Conservation (phyloP, 2,113 vertebrate genomes). For the Sander vitreus region DNA sequence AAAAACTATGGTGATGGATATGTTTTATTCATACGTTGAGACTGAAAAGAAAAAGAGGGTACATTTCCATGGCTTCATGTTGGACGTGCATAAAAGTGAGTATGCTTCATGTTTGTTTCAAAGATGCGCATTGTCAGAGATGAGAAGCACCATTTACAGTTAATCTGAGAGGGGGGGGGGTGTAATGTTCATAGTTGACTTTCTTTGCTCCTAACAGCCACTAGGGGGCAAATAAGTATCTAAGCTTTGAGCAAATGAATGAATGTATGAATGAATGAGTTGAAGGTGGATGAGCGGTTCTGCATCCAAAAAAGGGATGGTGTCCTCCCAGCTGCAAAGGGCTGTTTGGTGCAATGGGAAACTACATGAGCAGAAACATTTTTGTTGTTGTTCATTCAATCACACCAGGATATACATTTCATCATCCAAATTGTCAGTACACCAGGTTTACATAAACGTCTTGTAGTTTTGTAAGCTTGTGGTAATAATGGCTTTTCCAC, state of each 20-base stretch:
- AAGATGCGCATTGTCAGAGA: too few species aligned
- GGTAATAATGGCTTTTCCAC: not conserved
- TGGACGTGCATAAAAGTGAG: constrained; percentile 97
- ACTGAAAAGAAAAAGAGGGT: constrained; percentile 93
- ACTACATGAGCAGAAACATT: not conserved
- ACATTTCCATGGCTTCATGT: constrained; percentile 98
- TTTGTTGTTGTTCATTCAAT: too few species aligned
- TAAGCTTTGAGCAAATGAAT: not conserved
- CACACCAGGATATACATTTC: not conserved
- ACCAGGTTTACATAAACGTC: not conserved
- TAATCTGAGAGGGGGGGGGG: too few species aligned
- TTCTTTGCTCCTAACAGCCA: constrained; percentile 6
- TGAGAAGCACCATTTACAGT: too few species aligned
- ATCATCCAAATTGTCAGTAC: not conserved
- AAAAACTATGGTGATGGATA: constrained; percentile 99
- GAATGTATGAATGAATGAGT: constrained; percentile 2
- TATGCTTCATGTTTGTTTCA: constrained; percentile 18
- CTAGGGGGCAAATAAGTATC: not conserved
- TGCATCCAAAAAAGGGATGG: too few species aligned
- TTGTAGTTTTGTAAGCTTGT: not conserved
- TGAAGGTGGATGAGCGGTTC: not conserved
- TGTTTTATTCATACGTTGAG: constrained; percentile 94
- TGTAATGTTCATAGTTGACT: not conserved
- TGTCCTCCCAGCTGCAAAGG: not conserved
- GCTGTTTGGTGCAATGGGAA: not conserved